Conservation (phyloP, 2,797 vertebrate genomes). For the Sebastes reedi region DNA sequence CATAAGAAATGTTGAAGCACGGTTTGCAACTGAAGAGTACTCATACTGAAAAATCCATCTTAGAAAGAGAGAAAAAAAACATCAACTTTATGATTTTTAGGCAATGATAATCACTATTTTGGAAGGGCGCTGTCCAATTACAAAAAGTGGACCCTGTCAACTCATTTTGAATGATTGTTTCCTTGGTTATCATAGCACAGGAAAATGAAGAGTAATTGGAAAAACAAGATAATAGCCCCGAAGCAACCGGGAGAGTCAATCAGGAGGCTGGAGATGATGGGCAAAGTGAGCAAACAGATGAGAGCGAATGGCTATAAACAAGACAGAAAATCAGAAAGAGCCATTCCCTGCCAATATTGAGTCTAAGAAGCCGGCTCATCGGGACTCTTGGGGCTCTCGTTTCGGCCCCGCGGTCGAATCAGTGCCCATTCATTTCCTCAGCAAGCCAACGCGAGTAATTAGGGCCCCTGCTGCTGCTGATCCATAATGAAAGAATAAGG, state of each 20-base stretch:
- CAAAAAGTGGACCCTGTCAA: too few relatives aligned
- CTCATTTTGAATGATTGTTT: too few relatives aligned
- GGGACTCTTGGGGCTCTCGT: constrained; percentile 36
- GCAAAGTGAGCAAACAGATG: constrained; percentile 49
- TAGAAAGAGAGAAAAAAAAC: neutral
- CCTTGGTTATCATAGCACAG: neutral
- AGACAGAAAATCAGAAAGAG: constrained; percentile 48
- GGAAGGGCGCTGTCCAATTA: neutral
- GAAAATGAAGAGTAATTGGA: constrained; percentile 19
- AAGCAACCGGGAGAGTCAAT: constrained; percentile 38
- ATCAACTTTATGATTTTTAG: neutral
- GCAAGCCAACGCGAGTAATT: constrained; percentile 71
- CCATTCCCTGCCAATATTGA: constrained; percentile 61
- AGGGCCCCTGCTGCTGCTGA: constrained; percentile 68
- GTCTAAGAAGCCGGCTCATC: constrained; percentile 59
- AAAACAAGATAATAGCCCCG: constrained; percentile 8
- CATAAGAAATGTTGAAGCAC: neutral
- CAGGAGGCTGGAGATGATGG: constrained; percentile 27
- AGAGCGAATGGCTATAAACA: constrained; percentile 58
- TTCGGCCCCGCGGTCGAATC: constrained; percentile 54
- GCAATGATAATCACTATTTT: neutral
- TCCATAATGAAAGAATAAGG: constrained; percentile 72
- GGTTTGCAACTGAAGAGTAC: neutral
- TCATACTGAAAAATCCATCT: neutral
- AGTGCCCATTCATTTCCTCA: constrained; percentile 66